Conservation (phyloP, 2,797 vertebrate genomes). For the Esox masquinongy region DNA sequence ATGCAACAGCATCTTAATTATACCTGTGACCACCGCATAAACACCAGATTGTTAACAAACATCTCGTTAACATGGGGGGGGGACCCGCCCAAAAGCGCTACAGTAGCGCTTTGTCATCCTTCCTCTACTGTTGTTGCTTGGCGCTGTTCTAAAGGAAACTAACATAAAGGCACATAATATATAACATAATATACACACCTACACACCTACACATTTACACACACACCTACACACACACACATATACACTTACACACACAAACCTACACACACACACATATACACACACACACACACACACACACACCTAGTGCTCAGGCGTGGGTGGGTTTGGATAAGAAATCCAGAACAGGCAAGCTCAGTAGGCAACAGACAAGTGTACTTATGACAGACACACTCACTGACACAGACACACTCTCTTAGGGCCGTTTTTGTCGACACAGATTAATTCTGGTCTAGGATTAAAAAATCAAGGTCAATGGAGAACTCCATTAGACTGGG, state of each 20-base stretch:
- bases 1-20: conserved; percentile 82
- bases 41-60: conserved; percentile 71
- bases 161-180: conserved; percentile 42
- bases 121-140: conserved; percentile 66
- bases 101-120: conserved; percentile 69
- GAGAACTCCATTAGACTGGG: no score
- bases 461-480: no score
- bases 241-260: no score
- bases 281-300: neutral
- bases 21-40: conserved; percentile 74
- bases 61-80: conserved; percentile 73
- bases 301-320: conserved; percentile 19
- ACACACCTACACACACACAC: no score
- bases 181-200: no score
- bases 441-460: no score
- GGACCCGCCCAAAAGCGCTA: conserved; percentile 71
- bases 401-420: neutral
- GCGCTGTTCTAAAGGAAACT: conserved; percentile 58
- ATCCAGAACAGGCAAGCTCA: neutral
- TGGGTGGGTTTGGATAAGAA: conserved; percentile 37
- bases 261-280: no score
- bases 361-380: conserved; percentile 10
- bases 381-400: neutral
- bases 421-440: no score
- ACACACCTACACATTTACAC: no score